Base-by-base conservation (phyloP, 1,140 invertebrate species). In the Brachionus rotundiformis region DNA sequence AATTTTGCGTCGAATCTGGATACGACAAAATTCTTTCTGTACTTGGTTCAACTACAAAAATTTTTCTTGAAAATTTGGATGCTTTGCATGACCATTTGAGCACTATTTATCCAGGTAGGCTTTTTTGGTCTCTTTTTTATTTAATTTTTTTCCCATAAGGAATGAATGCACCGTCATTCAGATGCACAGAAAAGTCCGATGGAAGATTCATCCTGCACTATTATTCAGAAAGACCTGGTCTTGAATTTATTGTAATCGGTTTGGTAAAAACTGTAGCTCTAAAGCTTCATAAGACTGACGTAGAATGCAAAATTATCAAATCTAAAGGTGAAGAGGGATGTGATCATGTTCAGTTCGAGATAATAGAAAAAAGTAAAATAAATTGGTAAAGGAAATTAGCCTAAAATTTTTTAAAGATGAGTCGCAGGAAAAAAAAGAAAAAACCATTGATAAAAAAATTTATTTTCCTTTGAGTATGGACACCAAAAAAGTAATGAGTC, bases 311-410 rank as follows among this genome's bases (percentile, higher is more conserved):
- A 85, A 92, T 96, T 82, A 84, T 86, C 76, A 93, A 94, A 87
- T 92, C 92, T 0, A 95, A 95, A 87, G 84, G 82, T 0, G 91
- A 92, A 65, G 92, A 94, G 82, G 93, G 92, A 63, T 87, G 87
- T 83, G 95, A 96, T 89, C 95, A 97, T 85, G 94, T 96, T 0
- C 94, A 96, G 88, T 97, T 97, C 88, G 89, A 95, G 36, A 98
- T 97, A 86, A 84, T 92, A 3, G 94, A 96, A 86, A 92, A 92
- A 79, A 92, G 92, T 1, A 90, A 89, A 0, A 89, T 8, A 49
- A 90, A 5, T 90, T 90, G n/a, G n/a, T n/a, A n/a, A n/a, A n/a
- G n/a, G n/a, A n/a, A n/a, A n/a, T n/a, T n/a, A n/a, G n/a, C n/a
- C n/a, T n/a, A n/a, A n/a, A n/a, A 4, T 16, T 39, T 71, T 41